A percentile compares a stretch with the other conserved stretches of the same genome.
These are phyloP conservation scores for Nebria salina DNA, from an alignment of 2,888 invertebrate species.

Conservation along the genomic window DNA sequence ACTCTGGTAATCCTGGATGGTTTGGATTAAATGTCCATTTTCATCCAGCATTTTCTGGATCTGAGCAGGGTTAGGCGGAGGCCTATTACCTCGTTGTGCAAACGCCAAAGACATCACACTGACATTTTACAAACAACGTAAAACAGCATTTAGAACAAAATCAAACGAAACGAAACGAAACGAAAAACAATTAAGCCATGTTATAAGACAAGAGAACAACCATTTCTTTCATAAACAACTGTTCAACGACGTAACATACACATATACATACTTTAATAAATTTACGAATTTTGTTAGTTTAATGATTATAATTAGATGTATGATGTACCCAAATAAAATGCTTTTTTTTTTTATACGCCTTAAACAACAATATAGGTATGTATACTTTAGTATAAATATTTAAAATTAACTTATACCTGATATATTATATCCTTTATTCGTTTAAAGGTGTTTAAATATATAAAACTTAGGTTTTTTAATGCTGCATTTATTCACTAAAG, in stretches of 20 bases:
- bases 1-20: constrained; percentile 95
- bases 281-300: too few species aligned
- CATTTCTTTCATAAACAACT: neutral
- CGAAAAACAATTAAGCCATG: neutral
- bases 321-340: too few species aligned
- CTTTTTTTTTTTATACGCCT: too few species aligned
- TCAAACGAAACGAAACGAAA: neutral
- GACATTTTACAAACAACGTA: neutral
- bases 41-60: constrained; percentile 97
- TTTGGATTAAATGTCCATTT: constrained; percentile 95
- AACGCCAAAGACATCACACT: constrained; percentile 76
- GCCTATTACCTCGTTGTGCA: constrained; percentile 76
- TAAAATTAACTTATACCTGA: neutral
- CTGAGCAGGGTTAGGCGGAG: constrained; percentile 83
- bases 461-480: neutral
- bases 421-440: neutral
- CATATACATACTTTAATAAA: too few species aligned
- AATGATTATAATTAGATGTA: too few species aligned
- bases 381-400: neutral
- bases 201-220: neutral
- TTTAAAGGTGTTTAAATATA: neutral
- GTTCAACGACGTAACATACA: neutral
- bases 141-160: neutral
- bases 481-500: neutral
- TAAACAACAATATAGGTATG: too few species aligned